phyloP scores from a whole-genome alignment of 2,888 invertebrate species.

The Mycalesis mineus region DNA sequence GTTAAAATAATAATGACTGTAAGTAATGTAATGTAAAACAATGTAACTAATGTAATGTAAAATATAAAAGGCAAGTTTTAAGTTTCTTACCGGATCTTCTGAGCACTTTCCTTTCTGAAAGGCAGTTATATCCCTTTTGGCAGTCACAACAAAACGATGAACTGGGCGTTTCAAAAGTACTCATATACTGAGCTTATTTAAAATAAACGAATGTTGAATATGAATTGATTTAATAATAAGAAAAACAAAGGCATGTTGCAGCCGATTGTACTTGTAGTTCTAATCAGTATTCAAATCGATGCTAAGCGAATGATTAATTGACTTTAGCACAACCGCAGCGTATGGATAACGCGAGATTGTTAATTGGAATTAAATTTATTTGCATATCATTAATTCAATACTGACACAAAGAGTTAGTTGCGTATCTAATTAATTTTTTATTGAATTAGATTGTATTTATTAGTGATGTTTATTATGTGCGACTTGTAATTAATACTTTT shows the following conservation, averaged over 20 bases:
- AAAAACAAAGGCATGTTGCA: background rate
- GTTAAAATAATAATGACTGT: no score
- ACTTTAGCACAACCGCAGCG: conserved; percentile 46
- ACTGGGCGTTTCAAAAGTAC: no score
- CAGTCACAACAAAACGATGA: no score
- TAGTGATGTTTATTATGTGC: background rate
- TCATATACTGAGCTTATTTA: no score
- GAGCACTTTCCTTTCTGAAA: no score
- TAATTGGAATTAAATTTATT: conserved; percentile 30
- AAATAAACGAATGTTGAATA: no score
- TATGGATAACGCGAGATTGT: conserved; percentile 27
- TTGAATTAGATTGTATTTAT: background rate
- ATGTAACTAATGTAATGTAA: no score
- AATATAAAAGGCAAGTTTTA: no score
- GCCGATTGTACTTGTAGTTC: conserved; percentile 45
- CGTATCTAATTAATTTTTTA: background rate
- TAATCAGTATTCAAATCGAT: conserved; percentile 71
- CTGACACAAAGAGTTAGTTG: conserved; percentile 7
- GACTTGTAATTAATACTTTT: background rate
- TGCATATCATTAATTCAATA: conserved; percentile 24
- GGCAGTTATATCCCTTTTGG: no score
- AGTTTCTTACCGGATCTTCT: no score
- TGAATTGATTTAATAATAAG: no score
- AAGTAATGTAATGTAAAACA: no score
- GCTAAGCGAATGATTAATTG: conserved; percentile 69